A percentile compares a stretch with the other conserved stretches of the same genome.
Conservation (phyloP, 2,113 vertebrate species). For the Xiphophorus couchianus region DNA sequence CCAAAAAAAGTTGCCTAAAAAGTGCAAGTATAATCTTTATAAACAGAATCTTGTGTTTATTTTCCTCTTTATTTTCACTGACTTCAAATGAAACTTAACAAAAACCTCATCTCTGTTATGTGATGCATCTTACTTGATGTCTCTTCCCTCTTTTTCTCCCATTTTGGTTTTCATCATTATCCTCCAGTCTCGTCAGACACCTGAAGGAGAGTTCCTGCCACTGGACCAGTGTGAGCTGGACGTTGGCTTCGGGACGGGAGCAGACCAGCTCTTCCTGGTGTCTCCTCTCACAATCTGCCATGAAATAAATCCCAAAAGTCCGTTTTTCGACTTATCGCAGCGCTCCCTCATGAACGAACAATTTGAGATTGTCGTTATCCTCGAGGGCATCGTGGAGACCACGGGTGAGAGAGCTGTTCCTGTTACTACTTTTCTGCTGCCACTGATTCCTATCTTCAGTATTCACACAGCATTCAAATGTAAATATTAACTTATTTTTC, state of each 20-base stretch:
- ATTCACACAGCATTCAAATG: conserved; percentile 44
- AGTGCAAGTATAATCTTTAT: neutral
- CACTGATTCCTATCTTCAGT: neutral
- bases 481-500: conserved; percentile 37
- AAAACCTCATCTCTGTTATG: neutral
- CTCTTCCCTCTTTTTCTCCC: neutral
- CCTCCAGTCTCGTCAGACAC: conserved; percentile 89
- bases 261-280: conserved; percentile 91
- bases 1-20: neutral
- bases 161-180: neutral
- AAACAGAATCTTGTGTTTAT: neutral
- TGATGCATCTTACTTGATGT: neutral
- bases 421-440: neutral
- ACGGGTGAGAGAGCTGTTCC: conserved; percentile 79
- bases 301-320: conserved; percentile 89
- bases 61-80: neutral
- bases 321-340: conserved; percentile 88
- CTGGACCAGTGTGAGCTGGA: conserved; percentile 91
- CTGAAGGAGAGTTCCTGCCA: conserved; percentile 90
- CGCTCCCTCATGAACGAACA: conserved; percentile 87
- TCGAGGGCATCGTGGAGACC: conserved; percentile 91
- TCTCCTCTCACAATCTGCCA: conserved; percentile 92
- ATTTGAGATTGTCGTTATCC: conserved; percentile 91
- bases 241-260: conserved; percentile 90
- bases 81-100: neutral